These are phyloP conservation scores for Coenonympha arcania DNA, from an alignment of 2,888 invertebrate species.

Conservation along the genomic window DNA sequence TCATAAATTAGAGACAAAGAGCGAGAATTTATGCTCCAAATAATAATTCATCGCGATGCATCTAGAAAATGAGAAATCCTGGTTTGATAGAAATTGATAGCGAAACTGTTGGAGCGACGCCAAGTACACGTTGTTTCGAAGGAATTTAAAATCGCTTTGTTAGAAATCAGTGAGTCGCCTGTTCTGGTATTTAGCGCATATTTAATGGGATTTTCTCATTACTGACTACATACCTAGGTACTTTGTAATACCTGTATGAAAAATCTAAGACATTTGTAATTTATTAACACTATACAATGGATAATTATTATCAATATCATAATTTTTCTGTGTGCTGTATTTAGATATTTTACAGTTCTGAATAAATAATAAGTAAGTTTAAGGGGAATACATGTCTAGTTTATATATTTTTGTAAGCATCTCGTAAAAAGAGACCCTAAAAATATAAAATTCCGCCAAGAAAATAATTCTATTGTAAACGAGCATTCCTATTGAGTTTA, in stretches of 20 bases:
- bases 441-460: background rate
- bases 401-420: background rate
- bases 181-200: conserved; percentile 16
- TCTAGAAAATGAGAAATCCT: conserved; percentile 43
- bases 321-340: no score
- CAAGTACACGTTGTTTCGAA: conserved; percentile 50
- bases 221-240: background rate
- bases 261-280: background rate
- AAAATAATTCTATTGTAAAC: conserved; percentile 1
- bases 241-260: background rate
- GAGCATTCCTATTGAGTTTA: background rate
- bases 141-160: conserved; percentile 59
- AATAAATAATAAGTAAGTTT: background rate
- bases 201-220: conserved; percentile 7
- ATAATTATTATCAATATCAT: no score
- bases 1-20: background rate
- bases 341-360: background rate
- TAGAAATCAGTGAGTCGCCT: conserved; percentile 28
- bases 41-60: conserved; percentile 41
- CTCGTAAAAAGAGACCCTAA: background rate
- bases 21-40: background rate
- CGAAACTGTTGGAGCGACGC: conserved; percentile 49
- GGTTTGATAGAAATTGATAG: conserved; percentile 61
- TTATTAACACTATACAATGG: no score
- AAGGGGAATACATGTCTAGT: no score